Evolutionary conservation across 2,888 invertebrate genomes (phyloP), one percentile per base, ranked within the genome.

Genomic region (Chrysina gloriosa): DNA sequence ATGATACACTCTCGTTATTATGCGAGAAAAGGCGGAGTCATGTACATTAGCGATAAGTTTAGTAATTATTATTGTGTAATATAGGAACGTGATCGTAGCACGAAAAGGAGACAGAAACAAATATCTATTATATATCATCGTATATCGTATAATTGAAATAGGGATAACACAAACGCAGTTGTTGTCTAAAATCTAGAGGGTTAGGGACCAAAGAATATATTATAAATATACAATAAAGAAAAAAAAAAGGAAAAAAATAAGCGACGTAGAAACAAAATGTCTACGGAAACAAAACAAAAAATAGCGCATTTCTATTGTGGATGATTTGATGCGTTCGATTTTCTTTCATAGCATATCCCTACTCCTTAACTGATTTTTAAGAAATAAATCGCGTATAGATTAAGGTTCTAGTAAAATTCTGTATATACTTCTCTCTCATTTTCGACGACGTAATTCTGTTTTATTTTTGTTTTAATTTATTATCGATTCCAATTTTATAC

Each of bases 171-270:
- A n/a, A n/a, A n/a, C 21, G 21, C 19, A 21, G 21, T 45, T 42
- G 19, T 45, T 45, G 45, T 45, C 9, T 16, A 45, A 45, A 45
- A n/a, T n/a, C n/a, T 14, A 29, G 58, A 70, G 70, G 71, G 71
- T 73, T 73, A 73, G 71, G 73, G 73, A 73, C 73, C 73, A 73
- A 72, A 69, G 29, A 50, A n/a, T 11, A 34, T 50, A 50, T 48
- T 25, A 50, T 9, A 50, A 25, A 14, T 21, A 50, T 50, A 50
- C 14, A 27, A 29, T 19, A 14, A 11, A n/a, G 50, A 29, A 50
- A 27, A 29, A 29, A 50, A 11, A 50, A 50, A 11, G 27, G 27
- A 3, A 5, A 50, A 50, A 50, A 14, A 25, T 14, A 6, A 45
- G 7, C 19, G 16, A 42, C 19, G 16, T 19, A 5, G 3, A 42